phyloP scores from a whole-genome alignment of 2,797 vertebrate genomes.

The Meda fulgida region DNA sequence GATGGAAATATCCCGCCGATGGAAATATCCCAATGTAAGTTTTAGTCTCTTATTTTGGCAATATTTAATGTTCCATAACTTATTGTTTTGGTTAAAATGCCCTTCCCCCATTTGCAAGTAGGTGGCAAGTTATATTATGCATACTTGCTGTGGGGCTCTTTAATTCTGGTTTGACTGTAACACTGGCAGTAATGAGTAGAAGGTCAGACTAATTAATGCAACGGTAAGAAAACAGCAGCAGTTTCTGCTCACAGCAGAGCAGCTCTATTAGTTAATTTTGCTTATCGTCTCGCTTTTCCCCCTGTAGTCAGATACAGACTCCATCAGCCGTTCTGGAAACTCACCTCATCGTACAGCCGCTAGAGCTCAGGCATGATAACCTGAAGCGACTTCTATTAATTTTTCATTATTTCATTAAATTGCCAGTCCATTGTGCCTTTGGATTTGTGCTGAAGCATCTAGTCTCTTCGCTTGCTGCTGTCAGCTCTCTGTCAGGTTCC shows the following conservation, averaged over 20 bases:
- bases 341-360: conserved; percentile 64
- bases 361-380: conserved; percentile 71
- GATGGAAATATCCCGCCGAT: not conserved
- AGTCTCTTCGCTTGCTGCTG: conserved; percentile 41
- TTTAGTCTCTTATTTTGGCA: not conserved
- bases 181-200: conserved; percentile 57
- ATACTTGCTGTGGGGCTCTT: conserved; percentile 29
- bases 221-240: conserved; percentile 69
- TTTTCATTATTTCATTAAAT: conserved; percentile 68
- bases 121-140: conserved; percentile 28
- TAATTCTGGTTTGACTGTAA: conserved; percentile 54
- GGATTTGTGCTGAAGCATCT: conserved; percentile 62
- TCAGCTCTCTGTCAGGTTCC: conserved; percentile 40
- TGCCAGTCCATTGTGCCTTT: conserved; percentile 59
- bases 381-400: conserved; percentile 71
- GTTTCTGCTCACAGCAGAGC: conserved; percentile 68
- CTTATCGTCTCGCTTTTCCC: conserved; percentile 64
- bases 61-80: conserved; percentile 13
- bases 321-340: conserved; percentile 64
- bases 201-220: conserved; percentile 78
- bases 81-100: conserved; percentile 20
- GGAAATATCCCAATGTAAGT: not conserved
- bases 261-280: conserved; percentile 72
- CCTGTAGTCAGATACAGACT: conserved; percentile 69
- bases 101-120: conserved; percentile 19